Evolutionary conservation across 1,140 invertebrate genomes (phyloP), one percentile per base, ranked within the genome.

Genomic region (Drosophila suzukii): DNA sequence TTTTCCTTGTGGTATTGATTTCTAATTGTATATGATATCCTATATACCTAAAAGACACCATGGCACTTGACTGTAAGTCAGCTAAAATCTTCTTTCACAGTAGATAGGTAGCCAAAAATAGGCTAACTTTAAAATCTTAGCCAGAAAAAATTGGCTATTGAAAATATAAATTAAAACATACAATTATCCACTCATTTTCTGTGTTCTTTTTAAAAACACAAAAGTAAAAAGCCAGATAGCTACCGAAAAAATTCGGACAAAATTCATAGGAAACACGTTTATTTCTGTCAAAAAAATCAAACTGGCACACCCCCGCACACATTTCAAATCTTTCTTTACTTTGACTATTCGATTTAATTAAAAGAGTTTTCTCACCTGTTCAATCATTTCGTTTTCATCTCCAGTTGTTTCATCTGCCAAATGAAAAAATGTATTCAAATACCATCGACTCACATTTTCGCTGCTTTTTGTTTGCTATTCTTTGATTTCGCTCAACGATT

Each of bases 301-400:
- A 27, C 10, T 41, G 30, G 20, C 36, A 32, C 27, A 13, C 36
- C 43, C 50, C 49, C 24, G 32, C 47, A 50, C 44, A 67, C 27
- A 41, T n/a, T 51, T 27, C 12, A n/a, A 30, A 20, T 66, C 34
- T 57, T 50, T 43, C 30, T 43, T 63, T 68, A 41, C 65, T 71
- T 70, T 49, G 44, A 71, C 70, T 39, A 39, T 68, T 41, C 44
- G 20, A 30, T 57, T 68, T 53, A 65, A 53, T 65, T 65, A 65
- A 68, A 71, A 71, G 67, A 71, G 50, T 71, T 57, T 71, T 71
- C 65, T 71, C 67, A 71, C 67, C 67, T 71, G 67, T 70, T 71
- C 65, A 50, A 57, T 71, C 65, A 58, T 50, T 57, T 57, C 43
- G 38, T 15, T 34, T 49, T 50, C 34, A 32, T 51, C 44, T 41